Percentiles rank a stretch among this genome's conserved stretches.
These are phyloP conservation scores for Balearica regulorum DNA, from an alignment of 2,797 vertebrate species.

Conservation along the genomic window DNA sequence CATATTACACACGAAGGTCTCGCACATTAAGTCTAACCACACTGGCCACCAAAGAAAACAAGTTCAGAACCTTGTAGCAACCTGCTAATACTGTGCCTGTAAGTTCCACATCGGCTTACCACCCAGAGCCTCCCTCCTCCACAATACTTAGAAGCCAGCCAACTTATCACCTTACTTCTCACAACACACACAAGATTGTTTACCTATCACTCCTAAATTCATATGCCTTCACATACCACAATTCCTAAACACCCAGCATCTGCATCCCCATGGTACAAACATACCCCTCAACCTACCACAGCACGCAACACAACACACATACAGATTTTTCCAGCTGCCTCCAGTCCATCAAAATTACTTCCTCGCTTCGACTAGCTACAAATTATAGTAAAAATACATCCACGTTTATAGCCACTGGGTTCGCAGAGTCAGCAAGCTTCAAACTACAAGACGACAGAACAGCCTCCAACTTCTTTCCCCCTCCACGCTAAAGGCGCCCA, in stretches of 20 bases:
- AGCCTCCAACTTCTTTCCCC: not conserved
- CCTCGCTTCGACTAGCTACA: not conserved
- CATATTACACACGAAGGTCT: conserved; percentile 7
- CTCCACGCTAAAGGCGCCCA: no score
- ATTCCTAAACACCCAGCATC: not conserved
- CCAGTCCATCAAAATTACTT: not conserved
- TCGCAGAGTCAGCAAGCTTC: not conserved
- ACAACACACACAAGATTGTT: not conserved
- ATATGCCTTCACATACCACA: not conserved
- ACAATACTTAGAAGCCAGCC: not conserved
- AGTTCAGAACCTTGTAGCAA: conserved; percentile 36
- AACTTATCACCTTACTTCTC: not conserved
- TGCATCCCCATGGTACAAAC: not conserved
- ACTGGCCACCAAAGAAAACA: conserved; percentile 1
- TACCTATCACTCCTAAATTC: not conserved
- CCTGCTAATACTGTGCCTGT: not conserved
- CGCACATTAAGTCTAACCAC: not conserved
- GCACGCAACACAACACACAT: not conserved
- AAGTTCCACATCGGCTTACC: not conserved
- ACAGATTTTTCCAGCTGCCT: not conserved
- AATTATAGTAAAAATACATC: not conserved
- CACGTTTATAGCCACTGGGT: not conserved
- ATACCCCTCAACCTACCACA: not conserved
- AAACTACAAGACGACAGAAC: fast-evolving
- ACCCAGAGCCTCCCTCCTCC: not conserved